Evolutionary conservation across 2,888 invertebrate species (phyloP).

Genomic region (Lepidocyrtinus sp.): DNA sequence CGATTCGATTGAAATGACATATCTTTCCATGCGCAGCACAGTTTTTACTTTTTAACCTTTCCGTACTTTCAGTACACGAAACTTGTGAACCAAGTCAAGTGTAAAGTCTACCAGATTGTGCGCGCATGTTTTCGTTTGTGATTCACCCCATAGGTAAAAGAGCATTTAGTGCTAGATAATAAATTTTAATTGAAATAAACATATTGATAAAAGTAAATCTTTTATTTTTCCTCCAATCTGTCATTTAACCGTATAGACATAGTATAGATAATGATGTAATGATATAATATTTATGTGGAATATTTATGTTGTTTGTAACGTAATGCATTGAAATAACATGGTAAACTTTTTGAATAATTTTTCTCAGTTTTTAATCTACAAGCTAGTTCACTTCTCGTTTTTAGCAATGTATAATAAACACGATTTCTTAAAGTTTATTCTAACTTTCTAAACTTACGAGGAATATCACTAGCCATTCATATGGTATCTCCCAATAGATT

Average conservation of each 20-base stretch:
- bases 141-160: too few species aligned
- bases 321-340: not conserved
- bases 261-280: constrained; percentile 9
- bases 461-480: not conserved
- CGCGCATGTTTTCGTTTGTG: too few species aligned
- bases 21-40: too few species aligned
- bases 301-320: constrained; percentile 1
- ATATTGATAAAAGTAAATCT: constrained; percentile 56
- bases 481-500: not conserved
- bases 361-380: not conserved
- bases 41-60: too few species aligned
- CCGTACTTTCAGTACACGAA: too few species aligned
- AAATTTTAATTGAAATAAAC: too few species aligned
- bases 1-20: too few species aligned
- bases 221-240: constrained; percentile 40
- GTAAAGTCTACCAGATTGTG: too few species aligned
- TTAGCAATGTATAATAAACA: not conserved
- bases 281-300: constrained; percentile 7
- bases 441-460: not conserved
- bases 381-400: not conserved
- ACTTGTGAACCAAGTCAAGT: too few species aligned
- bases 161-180: too few species aligned
- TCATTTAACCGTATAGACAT: not conserved
- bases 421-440: not conserved
- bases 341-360: too few species aligned